A percentile compares a stretch with the other conserved stretches of the same genome.
These are phyloP conservation scores for Sturnus vulgaris DNA, from an alignment of 2,113 vertebrate genomes.

Conservation along the genomic window DNA sequence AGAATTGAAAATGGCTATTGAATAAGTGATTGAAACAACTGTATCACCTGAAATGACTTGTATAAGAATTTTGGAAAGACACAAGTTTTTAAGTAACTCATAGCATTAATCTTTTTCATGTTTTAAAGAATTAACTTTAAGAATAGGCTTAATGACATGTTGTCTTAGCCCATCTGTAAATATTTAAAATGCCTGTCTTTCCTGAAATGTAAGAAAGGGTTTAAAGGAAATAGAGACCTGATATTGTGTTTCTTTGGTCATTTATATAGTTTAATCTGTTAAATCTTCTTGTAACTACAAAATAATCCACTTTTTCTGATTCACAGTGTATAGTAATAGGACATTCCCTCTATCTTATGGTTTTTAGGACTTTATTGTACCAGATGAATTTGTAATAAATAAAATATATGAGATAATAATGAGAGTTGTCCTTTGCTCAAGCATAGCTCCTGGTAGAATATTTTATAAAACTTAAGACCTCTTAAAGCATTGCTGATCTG, in stretches of 20 bases:
- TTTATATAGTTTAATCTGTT: not conserved
- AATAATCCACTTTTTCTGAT: not conserved
- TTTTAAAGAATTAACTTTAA: slow-evolving; percentile 5
- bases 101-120: not conserved
- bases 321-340: not conserved
- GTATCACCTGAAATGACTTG: not conserved
- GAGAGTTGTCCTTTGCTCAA: not conserved
- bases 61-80: slow-evolving; percentile 23
- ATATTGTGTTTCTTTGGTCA: not conserved
- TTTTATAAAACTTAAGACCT: not conserved
- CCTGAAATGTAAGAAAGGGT: not conserved
- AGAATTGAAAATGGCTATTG: not conserved
- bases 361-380: not conserved
- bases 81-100: not conserved
- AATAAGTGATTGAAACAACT: slow-evolving; percentile 4
- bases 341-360: rapidly evolving
- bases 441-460: not conserved
- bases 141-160: not conserved
- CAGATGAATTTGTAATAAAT: not conserved
- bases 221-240: not conserved
- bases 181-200: slow-evolving; percentile 20
- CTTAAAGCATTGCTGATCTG: not conserved
- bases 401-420: not conserved
- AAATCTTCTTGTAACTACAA: not conserved
- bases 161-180: slow-evolving; percentile 15